Evolutionary conservation across 2,113 vertebrate genomes (phyloP).

Genomic region (Myotis yumanensis): DNA sequence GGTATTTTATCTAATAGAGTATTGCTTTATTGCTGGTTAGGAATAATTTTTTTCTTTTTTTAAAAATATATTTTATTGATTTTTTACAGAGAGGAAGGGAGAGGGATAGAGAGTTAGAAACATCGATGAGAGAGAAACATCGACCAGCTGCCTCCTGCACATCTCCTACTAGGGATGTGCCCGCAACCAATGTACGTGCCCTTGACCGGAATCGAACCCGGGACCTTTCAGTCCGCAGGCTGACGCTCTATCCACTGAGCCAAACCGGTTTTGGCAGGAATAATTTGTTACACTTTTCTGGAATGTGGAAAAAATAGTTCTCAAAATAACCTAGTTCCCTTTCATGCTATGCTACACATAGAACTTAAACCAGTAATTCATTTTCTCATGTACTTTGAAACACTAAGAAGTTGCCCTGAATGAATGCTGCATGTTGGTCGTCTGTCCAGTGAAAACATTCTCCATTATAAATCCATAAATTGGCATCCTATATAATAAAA

Average conservation of each 20-base stretch:
- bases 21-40: slow-evolving; percentile 16
- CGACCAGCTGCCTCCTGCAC: no score
- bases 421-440: background rate
- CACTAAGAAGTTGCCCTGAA: background rate
- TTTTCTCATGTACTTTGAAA: background rate
- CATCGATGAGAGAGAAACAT: no score
- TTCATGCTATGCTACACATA: background rate
- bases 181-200: no score
- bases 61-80: no score
- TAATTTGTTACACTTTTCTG: slow-evolving; percentile 30
- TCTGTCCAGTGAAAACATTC: background rate
- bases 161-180: no score
- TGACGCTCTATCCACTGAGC: no score
- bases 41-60: no score
- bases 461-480: background rate
- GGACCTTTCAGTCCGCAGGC: no score
- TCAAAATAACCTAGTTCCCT: background rate
- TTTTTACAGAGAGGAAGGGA: no score
- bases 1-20: slow-evolving; percentile 17
- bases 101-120: no score
- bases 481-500: background rate
- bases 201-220: no score
- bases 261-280: no score
- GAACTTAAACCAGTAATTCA: background rate
- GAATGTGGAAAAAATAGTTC: slow-evolving; percentile 10